These are phyloP conservation scores for Petrocephalus microphthalmus DNA, from an alignment of 2,113 vertebrate species.

Conservation along the genomic window DNA sequence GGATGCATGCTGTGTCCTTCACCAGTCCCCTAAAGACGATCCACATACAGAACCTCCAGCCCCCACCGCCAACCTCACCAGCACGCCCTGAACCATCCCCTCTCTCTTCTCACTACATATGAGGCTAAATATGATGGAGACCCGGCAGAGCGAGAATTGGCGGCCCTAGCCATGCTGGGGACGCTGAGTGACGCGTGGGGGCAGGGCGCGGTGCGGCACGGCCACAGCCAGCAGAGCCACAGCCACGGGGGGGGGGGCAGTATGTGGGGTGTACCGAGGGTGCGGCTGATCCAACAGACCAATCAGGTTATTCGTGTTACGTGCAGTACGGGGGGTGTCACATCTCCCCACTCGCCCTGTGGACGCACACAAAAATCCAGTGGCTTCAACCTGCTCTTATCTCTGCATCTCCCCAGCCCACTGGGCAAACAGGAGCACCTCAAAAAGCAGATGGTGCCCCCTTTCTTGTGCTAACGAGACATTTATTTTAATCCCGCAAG, in stretches of 20 bases:
- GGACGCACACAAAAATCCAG: background rate
- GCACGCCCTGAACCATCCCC: background rate
- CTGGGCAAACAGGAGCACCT: constrained; percentile 39
- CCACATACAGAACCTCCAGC: background rate
- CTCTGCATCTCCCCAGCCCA: constrained; percentile 42
- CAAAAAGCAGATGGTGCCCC: constrained; percentile 55
- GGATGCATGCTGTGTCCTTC: background rate
- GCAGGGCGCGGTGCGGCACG: background rate
- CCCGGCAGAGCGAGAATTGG: too few species aligned
- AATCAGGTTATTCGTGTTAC: background rate
- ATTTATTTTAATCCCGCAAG: constrained; percentile 50
- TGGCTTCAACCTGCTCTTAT: constrained; percentile 32
- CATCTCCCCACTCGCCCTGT: background rate
- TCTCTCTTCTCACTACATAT: background rate
- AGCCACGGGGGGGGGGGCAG: too few species aligned
- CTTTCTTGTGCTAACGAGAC: constrained; percentile 66
- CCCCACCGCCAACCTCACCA: background rate
- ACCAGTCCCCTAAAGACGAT: background rate
- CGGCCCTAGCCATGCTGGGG: background rate
- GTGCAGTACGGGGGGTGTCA: too few species aligned
- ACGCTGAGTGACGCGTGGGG: constrained; percentile 17
- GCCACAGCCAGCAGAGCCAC: too few species aligned
- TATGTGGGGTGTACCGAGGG: background rate
- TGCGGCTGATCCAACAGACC: background rate
- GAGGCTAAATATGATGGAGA: too few species aligned